phyloP scores from a whole-genome alignment of 2,113 vertebrate genomes.

The Aix galericulata region DNA sequence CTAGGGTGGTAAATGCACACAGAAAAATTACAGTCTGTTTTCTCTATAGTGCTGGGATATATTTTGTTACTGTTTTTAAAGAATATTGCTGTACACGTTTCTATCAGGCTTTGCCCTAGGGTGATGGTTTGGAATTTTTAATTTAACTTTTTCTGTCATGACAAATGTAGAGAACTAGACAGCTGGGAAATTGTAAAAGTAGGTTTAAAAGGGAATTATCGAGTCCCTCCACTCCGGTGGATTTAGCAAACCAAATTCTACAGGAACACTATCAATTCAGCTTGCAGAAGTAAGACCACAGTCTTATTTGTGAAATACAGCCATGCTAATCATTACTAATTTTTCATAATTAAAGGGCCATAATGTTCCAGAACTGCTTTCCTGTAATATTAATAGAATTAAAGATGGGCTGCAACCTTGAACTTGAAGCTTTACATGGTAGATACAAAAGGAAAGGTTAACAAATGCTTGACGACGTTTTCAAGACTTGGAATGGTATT shows the following conservation, averaged over 20 bases:
- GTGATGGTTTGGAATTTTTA: slow-evolving; percentile 50
- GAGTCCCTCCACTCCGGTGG: neutral
- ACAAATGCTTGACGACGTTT: neutral
- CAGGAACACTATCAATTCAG: neutral
- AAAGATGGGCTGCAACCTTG: neutral
- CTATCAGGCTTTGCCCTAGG: slow-evolving; percentile 26
- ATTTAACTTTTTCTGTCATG: slow-evolving; percentile 40
- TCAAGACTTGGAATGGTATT: neutral
- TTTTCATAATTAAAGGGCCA: slow-evolving; percentile 2
- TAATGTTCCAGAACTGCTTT: neutral
- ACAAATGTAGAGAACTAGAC: slow-evolving; percentile 8
- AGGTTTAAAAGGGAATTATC: slow-evolving; percentile 16
- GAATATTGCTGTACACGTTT: neutral
- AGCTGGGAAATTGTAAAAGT: slow-evolving; percentile 22
- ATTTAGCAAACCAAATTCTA: slow-evolving; percentile 28
- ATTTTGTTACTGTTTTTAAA: slow-evolving; percentile 35
- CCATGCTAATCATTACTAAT: neutral
- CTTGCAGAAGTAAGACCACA: neutral
- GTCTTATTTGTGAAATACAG: neutral
- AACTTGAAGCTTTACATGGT: neutral
- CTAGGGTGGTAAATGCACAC: neutral
- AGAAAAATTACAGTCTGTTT: slow-evolving; percentile 22
- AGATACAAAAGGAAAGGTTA: neutral
- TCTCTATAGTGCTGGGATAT: neutral
- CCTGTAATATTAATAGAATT: slow-evolving; percentile 4